phyloP scores from a whole-genome alignment of 53 echinoderm and acorn worm species.

The Holothuria scabra region DNA sequence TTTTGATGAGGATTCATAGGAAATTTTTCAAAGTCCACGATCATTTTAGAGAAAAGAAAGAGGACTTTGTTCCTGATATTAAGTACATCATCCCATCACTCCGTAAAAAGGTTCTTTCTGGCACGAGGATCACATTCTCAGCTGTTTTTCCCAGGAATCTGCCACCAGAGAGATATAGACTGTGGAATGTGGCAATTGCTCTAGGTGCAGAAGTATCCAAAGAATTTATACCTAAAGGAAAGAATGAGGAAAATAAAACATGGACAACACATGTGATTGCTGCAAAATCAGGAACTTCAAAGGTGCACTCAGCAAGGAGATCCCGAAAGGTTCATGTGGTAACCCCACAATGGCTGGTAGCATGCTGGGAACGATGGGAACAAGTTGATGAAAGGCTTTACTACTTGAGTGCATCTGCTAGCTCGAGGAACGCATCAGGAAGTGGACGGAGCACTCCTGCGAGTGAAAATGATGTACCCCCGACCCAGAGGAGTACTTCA shows the following conservation, averaged over 20 bases:
- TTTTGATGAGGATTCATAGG: conserved; percentile 71
- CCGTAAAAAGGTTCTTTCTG: conserved; percentile 72
- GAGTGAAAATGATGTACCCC: conserved; percentile 75
- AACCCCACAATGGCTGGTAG: conserved; percentile 90
- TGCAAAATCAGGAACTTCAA: conserved; percentile 91
- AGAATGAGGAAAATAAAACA: conserved; percentile 63
- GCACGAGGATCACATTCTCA: conserved; percentile 81
- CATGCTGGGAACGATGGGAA: conserved; percentile 98
- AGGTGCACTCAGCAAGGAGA: conserved; percentile 77
- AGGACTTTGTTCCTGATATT: conserved; percentile 71
- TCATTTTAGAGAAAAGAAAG: conserved; percentile 54
- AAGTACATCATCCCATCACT: conserved; percentile 83
- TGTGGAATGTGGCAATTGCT: conserved; percentile 87
- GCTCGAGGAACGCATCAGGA: conserved; percentile 31
- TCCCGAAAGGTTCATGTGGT: conserved; percentile 82
- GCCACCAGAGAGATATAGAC: conserved; percentile 91
- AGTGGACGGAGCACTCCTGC: conserved; percentile 87
- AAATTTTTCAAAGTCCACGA: conserved; percentile 72
- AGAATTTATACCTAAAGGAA: conserved; percentile 62
- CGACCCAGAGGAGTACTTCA: conserved; percentile 25
- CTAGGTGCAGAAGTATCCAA: conserved; percentile 82
- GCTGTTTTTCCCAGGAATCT: conserved; percentile 96
- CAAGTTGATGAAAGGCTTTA: conserved; percentile 85
- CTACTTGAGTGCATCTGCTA: conserved; percentile 59
- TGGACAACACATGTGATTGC: conserved; percentile 97